Conservation (phyloP, 2,797 vertebrate species). For the Vipera ursinii region DNA sequence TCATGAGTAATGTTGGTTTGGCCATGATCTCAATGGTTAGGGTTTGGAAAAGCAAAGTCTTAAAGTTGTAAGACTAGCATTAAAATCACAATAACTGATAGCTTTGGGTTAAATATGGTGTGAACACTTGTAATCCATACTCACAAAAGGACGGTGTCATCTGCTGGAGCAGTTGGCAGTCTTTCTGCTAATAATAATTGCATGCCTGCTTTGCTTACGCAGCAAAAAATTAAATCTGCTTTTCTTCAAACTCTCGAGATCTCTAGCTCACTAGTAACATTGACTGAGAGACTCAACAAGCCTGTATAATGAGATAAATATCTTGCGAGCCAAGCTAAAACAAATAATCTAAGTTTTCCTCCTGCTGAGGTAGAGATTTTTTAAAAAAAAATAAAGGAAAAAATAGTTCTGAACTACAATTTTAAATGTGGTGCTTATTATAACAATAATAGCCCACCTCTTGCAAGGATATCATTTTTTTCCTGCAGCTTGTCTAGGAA, state of each 20-base stretch:
- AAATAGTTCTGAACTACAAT: not conserved
- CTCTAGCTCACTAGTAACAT: constrained; percentile 1
- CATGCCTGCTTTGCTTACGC: constrained; percentile 34
- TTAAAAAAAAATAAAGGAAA: not conserved
- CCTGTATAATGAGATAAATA: accelerated
- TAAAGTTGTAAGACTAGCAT: not conserved
- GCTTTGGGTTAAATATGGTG: not conserved
- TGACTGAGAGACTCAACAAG: constrained; percentile 32
- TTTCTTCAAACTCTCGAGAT: not conserved
- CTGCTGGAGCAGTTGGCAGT: not conserved
- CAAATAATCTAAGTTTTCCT: not conserved
- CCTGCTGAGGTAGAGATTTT: not conserved
- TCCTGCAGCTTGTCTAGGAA: not conserved
- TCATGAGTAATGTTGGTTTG: not conserved
- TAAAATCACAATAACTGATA: not conserved
- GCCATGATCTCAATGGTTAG: not conserved
- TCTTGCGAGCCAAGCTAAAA: not conserved
- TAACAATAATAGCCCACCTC: not conserved
- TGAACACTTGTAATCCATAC: not conserved
- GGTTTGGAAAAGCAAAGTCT: not conserved
- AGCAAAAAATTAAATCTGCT: constrained; percentile 11
- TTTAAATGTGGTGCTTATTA: not conserved
- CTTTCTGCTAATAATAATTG: constrained; percentile 23
- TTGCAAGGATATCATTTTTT: not conserved
- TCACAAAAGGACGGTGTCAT: not conserved